A percentile compares a stretch with the other conserved stretches of the same genome.
These are phyloP conservation scores for Arvicanthis niloticus DNA, from an alignment of 2,113 vertebrate species.

Conservation along the genomic window DNA sequence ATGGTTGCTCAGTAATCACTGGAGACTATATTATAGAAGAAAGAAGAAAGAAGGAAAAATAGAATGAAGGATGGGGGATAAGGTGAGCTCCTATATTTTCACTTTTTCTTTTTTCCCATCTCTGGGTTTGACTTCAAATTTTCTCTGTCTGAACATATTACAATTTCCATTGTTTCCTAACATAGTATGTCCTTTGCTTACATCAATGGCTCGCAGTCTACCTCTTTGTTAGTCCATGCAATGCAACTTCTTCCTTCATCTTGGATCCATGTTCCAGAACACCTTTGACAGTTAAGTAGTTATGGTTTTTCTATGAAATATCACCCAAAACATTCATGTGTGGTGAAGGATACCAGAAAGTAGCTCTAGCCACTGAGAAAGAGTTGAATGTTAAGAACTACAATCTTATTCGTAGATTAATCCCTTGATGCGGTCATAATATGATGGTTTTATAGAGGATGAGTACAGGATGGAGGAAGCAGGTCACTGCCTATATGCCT, in stretches of 20 bases:
- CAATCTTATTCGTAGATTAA: background rate
- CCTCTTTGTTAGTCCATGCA: background rate
- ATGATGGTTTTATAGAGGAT: background rate
- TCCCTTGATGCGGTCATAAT: background rate
- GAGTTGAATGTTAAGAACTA: background rate
- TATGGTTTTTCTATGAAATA: background rate
- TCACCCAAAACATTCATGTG: accelerated
- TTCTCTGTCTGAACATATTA: background rate
- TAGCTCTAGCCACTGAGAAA: background rate
- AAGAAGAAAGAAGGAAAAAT: background rate
- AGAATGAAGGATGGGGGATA: background rate
- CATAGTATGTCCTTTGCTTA: accelerated
- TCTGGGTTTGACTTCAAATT: background rate
- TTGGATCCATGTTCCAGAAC: background rate
- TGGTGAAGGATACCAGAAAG: too few species aligned
- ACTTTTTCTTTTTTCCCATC: background rate
- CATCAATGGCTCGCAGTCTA: background rate
- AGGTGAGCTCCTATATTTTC: background rate
- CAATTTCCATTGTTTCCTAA: background rate
- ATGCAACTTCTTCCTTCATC: background rate
- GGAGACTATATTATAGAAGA: background rate
- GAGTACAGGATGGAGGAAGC: background rate
- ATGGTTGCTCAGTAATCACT: background rate
- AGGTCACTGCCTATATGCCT: background rate
- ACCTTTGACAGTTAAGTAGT: background rate